A percentile compares a stretch with the other conserved stretches of the same genome.
phyloP scores from a whole-genome alignment of 2,797 vertebrate genomes.

The Cuculus canorus region DNA sequence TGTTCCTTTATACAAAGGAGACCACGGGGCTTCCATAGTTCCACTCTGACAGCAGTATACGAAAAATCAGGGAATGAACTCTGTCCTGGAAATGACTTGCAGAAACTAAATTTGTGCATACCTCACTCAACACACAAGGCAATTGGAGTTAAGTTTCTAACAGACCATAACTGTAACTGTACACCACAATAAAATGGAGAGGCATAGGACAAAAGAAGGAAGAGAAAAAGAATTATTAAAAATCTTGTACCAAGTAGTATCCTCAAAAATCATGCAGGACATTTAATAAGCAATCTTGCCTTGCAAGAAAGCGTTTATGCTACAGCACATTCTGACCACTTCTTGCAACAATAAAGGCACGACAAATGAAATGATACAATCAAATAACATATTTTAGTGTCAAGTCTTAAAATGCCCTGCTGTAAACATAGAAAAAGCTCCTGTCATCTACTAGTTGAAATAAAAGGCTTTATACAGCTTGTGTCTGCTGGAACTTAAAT shows the following conservation, averaged over 20 bases:
- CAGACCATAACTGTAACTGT: neutral
- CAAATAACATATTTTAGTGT: neutral
- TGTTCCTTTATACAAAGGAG: neutral
- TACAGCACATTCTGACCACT: neutral
- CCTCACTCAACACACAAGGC: neutral
- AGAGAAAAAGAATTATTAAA: neutral
- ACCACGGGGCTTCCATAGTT: neutral
- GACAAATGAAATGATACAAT: neutral
- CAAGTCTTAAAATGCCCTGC: neutral
- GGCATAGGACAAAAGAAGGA: neutral
- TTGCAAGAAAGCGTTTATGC: neutral
- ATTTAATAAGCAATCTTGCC: neutral
- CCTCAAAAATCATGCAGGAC: neutral
- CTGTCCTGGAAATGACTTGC: neutral
- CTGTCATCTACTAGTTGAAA: neutral
- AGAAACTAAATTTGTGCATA: neutral
- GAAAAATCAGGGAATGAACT: neutral
- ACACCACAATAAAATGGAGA: neutral
- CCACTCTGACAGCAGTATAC: neutral
- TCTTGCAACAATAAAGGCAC: neutral
- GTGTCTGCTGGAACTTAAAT: neutral
- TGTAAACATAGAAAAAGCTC: neutral
- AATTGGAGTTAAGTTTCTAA: neutral
- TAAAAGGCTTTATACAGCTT: neutral
- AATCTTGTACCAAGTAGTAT: neutral